These are phyloP conservation scores for Bradysia coprophila DNA, from an alignment of 1,140 invertebrate species.

Conservation along the genomic window DNA sequence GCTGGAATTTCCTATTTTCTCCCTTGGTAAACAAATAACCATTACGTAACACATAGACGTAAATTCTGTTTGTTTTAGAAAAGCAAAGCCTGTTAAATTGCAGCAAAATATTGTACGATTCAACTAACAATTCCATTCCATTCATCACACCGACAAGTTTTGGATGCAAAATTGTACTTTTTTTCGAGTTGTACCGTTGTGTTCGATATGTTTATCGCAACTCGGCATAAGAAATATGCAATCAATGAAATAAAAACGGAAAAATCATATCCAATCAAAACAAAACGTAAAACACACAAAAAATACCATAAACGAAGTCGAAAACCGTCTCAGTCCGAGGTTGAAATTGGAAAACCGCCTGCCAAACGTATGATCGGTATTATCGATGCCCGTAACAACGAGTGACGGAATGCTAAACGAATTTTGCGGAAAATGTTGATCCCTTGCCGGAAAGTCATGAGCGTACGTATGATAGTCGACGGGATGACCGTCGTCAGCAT, in stretches of 20 bases:
- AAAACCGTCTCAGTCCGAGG: conserved; percentile 1
- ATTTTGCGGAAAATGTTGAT: neutral
- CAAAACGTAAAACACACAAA: neutral
- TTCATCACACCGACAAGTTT: neutral
- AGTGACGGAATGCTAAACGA: neutral
- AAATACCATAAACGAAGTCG: neutral
- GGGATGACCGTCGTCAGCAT: neutral
- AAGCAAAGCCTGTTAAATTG: no score
- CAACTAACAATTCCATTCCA: neutral
- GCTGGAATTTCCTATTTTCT: no score
- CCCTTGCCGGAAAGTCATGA: neutral
- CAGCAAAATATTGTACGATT: no score
- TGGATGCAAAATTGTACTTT: no score
- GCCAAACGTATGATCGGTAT: neutral
- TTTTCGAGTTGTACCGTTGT: no score
- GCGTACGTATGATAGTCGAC: neutral
- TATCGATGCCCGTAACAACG: neutral
- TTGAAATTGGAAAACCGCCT: neutral
- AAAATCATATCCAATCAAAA: neutral
- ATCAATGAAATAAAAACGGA: neutral
- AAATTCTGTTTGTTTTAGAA: no score
- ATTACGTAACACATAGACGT: no score
- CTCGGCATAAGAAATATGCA: neutral
- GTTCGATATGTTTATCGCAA: no score
- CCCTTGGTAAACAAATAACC: no score